Base-by-base conservation (phyloP, 2,888 invertebrate species). In the Nematopogon swammerdamellus region DNA sequence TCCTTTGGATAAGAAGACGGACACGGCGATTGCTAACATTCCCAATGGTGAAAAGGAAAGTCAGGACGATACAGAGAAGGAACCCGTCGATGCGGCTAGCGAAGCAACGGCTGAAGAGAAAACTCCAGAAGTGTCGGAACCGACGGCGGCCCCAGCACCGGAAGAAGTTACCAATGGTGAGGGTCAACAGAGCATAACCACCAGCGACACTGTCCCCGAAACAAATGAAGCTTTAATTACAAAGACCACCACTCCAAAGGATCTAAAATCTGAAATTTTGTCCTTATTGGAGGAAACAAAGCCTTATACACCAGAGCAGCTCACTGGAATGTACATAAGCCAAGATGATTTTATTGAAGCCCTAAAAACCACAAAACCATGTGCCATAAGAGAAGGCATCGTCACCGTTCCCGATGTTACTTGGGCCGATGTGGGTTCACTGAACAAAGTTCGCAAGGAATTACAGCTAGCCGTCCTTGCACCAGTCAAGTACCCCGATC, bases 321-420 rank as follows among this genome's bases (percentile, higher is more conserved):
- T 93, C 47, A 63, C 79, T 1, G 81, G 83, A 45, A 75, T 94
- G 48, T 85, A 77, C 52, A 85, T 95, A 16, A 85, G 85, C 44
- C 82, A 89, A 61, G 82, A 84, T 4, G 95, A 96, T 65, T 94
- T 93, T 60, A 64, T 85, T 50, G 81, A 79, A 57, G 95, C 95
- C 3, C 69, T 95, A 19, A 88, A 90, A 64, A 79, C 85, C 50
- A 89, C 95, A 5, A 94, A 95, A 65, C 97, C 97, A 0, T 94
- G 95, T 48, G 91, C 96, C 0, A 97, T 96, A 61, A 82, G 97
- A 57, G 98, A 99, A 80, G 98, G 98, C 47, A 97, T 99, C 71
- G 93, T 94, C 2, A 97, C 97, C 1, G 95, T 99, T 14, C 98
- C 99, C 2, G 95, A 96, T 77, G 94, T 95, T 1, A 93, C 94